These are phyloP conservation scores for Rhagonycha fulva DNA, from an alignment of 2,888 invertebrate genomes.

Conservation along the genomic window DNA sequence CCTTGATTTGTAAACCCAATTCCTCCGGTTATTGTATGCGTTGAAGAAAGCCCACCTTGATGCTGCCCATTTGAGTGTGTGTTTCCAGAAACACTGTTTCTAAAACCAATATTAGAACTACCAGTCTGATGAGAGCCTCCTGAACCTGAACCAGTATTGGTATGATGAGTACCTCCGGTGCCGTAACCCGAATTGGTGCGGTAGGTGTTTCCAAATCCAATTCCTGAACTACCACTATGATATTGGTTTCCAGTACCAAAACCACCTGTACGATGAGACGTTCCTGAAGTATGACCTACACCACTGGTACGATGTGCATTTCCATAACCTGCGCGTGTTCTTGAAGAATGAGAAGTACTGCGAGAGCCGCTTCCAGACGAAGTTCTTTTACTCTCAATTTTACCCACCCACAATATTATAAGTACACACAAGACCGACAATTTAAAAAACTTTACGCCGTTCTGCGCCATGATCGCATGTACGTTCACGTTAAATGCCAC, in stretches of 20 bases:
- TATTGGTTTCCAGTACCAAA: background rate
- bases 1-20: background rate
- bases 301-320: background rate
- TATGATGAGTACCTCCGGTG: background rate
- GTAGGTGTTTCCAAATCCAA: no score
- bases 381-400: background rate
- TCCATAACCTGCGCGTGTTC: background rate
- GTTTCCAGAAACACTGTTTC: background rate
- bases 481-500: background rate
- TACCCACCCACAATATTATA: background rate
- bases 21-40: conserved; percentile 13
- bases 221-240: no score
- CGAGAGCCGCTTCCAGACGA: background rate
- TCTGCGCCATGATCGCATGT: background rate
- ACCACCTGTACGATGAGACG: background rate
- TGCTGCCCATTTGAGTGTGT: background rate
- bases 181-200: no score
- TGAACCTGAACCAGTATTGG: background rate
- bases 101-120: background rate
- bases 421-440: background rate
- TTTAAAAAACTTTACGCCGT: background rate
- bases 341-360: background rate
- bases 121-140: background rate
- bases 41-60: background rate
- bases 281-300: background rate